Base-by-base conservation (phyloP, 2,113 vertebrate genomes). In the Hirundichthys speculiger region DNA sequence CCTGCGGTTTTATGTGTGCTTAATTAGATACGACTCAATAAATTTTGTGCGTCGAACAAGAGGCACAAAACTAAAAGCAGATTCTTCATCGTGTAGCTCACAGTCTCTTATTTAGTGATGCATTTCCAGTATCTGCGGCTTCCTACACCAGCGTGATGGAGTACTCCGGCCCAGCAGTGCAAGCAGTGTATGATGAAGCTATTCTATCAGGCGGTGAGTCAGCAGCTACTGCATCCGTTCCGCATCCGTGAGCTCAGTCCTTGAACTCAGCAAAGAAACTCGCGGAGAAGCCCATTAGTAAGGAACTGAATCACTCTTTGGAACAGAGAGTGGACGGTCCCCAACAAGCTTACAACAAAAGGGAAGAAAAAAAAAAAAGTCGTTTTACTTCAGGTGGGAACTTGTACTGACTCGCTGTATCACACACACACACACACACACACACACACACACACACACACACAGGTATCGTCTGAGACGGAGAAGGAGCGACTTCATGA, bases 111-210 rank as follows among this genome's bases (percentile, higher is more conserved):
- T 59, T 56, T 40, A 48, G 42, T 2, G 0, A 42, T 58, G 11
- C 13, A n/a, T n/a, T 64, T 53, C 69, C 3, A 60, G 30, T 10
- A 10, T 34, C 38, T 71, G 41, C 69, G 65, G 50, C 39, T 54
- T 57, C 46, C 57, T 56, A 45, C 22, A 49, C 38, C 65, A 55
- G 57, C 30, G 21, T 59, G 61, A 76, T 42, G 48, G 45, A 73
- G 66, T 47, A 38, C 30, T 16, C 6, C 22, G 54, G 64, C 59
- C 72, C 72, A 62, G 24, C 70, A 59, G 77, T 38, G 53, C 77
- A 85, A 72, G 62, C 76, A 83, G 70, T 77, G 73, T 82, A 74
- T 84, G 84, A 88, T 89, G 73, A 90, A 89, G 75, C 73, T 73
- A 51, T 83, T 79, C 84, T 67, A 77, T 86, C 74, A 73, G 75